Conservation (phyloP, 2,113 vertebrate species). For the Ictalurus punctatus region DNA sequence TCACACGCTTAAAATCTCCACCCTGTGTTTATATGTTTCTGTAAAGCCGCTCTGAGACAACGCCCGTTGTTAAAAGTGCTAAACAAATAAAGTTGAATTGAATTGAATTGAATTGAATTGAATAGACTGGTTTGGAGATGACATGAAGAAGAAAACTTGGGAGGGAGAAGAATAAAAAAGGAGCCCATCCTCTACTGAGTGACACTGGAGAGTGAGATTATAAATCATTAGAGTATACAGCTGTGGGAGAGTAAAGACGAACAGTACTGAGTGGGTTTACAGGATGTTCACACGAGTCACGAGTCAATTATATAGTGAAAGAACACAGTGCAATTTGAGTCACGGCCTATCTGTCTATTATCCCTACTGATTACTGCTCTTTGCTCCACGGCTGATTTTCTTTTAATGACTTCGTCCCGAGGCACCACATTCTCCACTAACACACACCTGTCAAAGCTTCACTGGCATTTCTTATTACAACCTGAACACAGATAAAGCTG, state of each 20-base stretch:
- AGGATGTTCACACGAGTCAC: not conserved
- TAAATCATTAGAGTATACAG: no score
- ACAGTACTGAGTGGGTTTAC: no score
- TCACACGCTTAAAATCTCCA: no score
- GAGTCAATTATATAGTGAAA: not conserved
- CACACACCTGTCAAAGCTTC: slow-evolving; percentile 20
- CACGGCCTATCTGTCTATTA: not conserved
- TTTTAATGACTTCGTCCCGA: not conserved
- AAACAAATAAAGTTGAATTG: no score
- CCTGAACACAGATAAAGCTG: slow-evolving; percentile 10
- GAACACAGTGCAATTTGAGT: not conserved
- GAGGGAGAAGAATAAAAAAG: no score
- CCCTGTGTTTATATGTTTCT: no score
- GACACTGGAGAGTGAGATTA: no score
- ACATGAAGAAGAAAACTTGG: not conserved
- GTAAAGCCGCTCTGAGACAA: no score
- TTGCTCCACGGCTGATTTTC: not conserved
- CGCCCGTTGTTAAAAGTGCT: no score
- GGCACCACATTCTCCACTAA: slow-evolving; percentile 22
- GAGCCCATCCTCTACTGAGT: no score
- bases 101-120: no score
- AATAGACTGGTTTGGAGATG: not conserved
- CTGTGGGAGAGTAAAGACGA: no score
- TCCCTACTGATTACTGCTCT: not conserved
- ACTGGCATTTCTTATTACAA: slow-evolving; percentile 11